Evolutionary conservation across 2,888 invertebrate genomes (phyloP).

Genomic region (Lasioglossum zephyrum): DNA sequence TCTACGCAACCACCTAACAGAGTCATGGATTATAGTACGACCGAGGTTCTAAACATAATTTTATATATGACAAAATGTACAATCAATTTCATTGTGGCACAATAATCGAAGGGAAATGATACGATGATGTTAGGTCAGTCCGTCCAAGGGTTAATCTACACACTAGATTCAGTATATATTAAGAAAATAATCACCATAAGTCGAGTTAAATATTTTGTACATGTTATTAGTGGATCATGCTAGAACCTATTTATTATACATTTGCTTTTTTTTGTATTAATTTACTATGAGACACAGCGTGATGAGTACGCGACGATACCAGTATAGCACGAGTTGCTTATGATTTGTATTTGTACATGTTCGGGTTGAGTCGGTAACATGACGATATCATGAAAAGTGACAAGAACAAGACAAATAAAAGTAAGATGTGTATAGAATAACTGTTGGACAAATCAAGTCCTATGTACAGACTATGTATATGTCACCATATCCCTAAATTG

Average conservation of each 20-base stretch:
- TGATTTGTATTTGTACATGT: conserved; percentile 41
- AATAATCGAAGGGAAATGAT: conserved; percentile 44
- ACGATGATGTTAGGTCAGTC: conserved; percentile 67
- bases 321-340: conserved; percentile 28
- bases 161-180: conserved; percentile 57
- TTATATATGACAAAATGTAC: conserved; percentile 46
- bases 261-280: conserved; percentile 58
- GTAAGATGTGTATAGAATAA: conserved; percentile 45
- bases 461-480: conserved; percentile 37
- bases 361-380: not conserved
- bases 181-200: conserved; percentile 41
- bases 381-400: conserved; percentile 1
- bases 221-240: conserved; percentile 34
- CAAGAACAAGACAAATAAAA: conserved; percentile 18
- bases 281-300: conserved; percentile 29
- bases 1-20: conserved; percentile 19
- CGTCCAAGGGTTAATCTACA: conserved; percentile 70
- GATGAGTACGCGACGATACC: conserved; percentile 21
- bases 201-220: conserved; percentile 57
- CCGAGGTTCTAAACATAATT: conserved; percentile 45
- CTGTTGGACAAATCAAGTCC: conserved; percentile 42
- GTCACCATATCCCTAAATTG: conserved; percentile 24
- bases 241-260: conserved; percentile 41
- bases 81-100: conserved; percentile 63
- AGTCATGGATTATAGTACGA: conserved; percentile 22